Percentiles rank a stretch among this genome's conserved stretches.
phyloP scores from a whole-genome alignment of 2,113 vertebrate genomes.

The Lutjanus erythropterus region DNA sequence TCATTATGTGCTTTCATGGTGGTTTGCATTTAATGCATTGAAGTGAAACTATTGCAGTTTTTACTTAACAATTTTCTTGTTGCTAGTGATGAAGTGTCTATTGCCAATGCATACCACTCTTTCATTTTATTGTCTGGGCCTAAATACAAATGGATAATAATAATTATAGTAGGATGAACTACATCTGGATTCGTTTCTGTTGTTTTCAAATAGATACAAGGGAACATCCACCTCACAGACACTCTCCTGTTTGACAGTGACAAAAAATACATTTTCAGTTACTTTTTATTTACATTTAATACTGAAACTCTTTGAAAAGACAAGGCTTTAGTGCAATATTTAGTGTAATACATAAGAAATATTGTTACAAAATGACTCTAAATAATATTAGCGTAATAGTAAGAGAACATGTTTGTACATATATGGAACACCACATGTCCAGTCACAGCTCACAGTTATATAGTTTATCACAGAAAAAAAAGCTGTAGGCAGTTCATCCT shows the following conservation, averaged over 20 bases:
- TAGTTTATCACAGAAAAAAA: neutral
- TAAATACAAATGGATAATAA: neutral
- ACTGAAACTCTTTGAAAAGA: neutral
- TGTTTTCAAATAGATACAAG: neutral
- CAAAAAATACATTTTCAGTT: neutral
- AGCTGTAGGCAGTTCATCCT: neutral
- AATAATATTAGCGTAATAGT: neutral
- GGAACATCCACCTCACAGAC: neutral
- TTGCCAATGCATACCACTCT: no score
- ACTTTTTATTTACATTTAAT: neutral
- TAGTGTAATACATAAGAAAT: neutral
- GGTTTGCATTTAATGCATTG: no score
- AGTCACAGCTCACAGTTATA: neutral
- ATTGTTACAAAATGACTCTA: neutral
- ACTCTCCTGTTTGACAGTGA: neutral
- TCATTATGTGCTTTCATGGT: no score
- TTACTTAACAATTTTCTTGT: no score
- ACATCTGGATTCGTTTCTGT: neutral
- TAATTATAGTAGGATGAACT: neutral
- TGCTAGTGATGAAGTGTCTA: no score
- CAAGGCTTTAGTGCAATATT: neutral
- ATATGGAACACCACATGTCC: neutral
- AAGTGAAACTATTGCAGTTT: no score
- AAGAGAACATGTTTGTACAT: neutral
- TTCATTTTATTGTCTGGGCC: no score